These are phyloP conservation scores for Diloba caeruleocephala DNA, from an alignment of 2,888 invertebrate genomes.

Conservation along the genomic window DNA sequence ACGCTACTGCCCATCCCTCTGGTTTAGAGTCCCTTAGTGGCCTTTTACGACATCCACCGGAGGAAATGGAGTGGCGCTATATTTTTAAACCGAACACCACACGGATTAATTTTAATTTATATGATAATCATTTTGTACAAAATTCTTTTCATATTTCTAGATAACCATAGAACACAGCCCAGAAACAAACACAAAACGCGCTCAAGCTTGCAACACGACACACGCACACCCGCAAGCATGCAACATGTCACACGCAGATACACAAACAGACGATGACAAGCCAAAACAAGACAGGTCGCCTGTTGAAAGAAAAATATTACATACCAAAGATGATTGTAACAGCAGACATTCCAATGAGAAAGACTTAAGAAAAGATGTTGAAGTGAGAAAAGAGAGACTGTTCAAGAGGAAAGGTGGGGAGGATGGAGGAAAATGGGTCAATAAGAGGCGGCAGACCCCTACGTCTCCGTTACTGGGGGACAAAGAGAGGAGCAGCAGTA, in stretches of 20 bases:
- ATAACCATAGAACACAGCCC: conserved; percentile 97
- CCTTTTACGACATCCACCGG: too few relatives aligned
- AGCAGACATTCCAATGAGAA: conserved; percentile 77
- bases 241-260: conserved; percentile 31
- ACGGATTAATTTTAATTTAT: too few relatives aligned
- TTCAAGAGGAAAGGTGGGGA: conserved; percentile 84
- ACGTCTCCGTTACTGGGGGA: conserved; percentile 88
- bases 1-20: too few relatives aligned
- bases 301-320: conserved; percentile 87
- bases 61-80: too few relatives aligned
- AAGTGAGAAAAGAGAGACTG: conserved; percentile 76
- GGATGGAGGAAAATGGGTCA: conserved; percentile 73
- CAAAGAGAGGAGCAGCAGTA: conserved; percentile 95
- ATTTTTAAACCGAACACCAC: too few relatives aligned
- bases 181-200: conserved; percentile 83
- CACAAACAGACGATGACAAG: conserved; percentile 50
- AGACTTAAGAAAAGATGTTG: conserved; percentile 73
- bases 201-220: conserved; percentile 43
- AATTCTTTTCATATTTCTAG: conserved; percentile 70
- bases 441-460: conserved; percentile 76
- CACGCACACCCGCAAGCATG: too few relatives aligned
- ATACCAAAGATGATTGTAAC: conserved; percentile 56
- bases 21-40: too few relatives aligned
- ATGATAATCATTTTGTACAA: not conserved
- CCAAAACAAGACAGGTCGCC: conserved; percentile 76